A percentile compares a stretch with the other conserved stretches of the same genome.
These are phyloP conservation scores for Corythoichthys haematopterus DNA, from an alignment of 2,113 vertebrate species.

Conservation along the genomic window DNA sequence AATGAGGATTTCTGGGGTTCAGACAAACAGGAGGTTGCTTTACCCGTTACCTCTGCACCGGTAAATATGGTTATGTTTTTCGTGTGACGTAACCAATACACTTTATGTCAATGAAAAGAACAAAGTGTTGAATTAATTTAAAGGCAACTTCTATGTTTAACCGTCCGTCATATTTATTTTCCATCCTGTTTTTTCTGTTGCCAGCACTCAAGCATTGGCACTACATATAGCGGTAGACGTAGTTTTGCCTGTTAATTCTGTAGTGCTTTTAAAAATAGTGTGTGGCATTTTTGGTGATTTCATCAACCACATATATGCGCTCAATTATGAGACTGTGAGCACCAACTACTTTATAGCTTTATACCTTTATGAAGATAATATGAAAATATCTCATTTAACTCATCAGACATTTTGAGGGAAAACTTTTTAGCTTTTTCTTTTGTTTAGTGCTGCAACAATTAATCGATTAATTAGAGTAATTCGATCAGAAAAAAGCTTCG, in stretches of 20 bases:
- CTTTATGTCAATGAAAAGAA: not conserved
- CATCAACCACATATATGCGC: not conserved
- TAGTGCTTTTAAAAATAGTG: not conserved
- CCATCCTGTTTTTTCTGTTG: no score
- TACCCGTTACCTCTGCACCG: conserved; percentile 24
- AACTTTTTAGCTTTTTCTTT: not conserved
- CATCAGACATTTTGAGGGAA: not conserved
- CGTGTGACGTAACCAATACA: conserved; percentile 27
- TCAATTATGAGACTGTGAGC: no score
- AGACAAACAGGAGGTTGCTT: conserved; percentile 28
- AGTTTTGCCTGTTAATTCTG: not conserved
- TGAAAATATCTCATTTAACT: not conserved
- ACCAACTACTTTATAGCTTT: not conserved
- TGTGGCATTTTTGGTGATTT: not conserved
- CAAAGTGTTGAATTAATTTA: no score
- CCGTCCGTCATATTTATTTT: no score
- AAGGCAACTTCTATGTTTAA: no score
- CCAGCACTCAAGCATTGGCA: no score
- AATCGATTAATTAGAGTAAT: no score
- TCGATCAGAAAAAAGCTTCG: no score
- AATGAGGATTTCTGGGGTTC: conserved; percentile 61
- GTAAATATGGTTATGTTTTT: conserved; percentile 40
- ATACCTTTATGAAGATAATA: not conserved
- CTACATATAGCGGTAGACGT: no score
- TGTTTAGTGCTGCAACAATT: no score